A percentile compares a stretch with the other conserved stretches of the same genome.
Conservation (phyloP, 2,797 vertebrate species). For the Cichlasoma orientale region DNA sequence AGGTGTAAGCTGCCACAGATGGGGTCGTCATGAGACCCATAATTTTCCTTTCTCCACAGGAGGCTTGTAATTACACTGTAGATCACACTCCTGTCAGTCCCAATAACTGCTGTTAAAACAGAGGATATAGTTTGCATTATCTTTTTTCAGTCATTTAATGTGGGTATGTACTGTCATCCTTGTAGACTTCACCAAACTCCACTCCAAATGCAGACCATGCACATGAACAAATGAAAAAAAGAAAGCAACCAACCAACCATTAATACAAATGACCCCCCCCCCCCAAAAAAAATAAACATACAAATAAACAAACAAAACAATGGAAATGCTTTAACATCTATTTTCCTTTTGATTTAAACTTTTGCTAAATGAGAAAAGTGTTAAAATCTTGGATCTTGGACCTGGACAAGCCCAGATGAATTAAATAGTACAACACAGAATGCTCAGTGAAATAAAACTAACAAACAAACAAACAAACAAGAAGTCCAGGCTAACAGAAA, state of each 20-base stretch:
- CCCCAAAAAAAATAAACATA: not conserved
- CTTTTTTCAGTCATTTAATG: not conserved
- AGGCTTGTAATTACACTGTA: conserved; percentile 2
- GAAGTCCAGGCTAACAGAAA: not conserved
- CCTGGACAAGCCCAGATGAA: not conserved
- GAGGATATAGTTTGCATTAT: not conserved
- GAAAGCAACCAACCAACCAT: not conserved
- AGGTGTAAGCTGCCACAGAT: not conserved
- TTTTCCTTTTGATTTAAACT: not conserved
- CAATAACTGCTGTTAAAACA: not conserved
- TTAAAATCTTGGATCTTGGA: not conserved
- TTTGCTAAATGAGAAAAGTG: not conserved
- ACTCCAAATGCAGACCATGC: not conserved
- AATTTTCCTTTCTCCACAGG: conserved; percentile 7
- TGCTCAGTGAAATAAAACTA: not conserved
- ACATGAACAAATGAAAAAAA: not conserved
- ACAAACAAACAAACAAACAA: not conserved
- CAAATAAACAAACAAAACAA: not conserved
- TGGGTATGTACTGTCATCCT: not conserved
- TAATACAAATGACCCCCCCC: not conserved
- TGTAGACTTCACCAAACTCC: not conserved
- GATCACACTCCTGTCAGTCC: not conserved
- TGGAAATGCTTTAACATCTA: not conserved
- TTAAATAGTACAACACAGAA: not conserved
- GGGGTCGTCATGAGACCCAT: not conserved